Base-by-base conservation (phyloP, 2,113 vertebrate genomes). In the Chaetops frenatus region DNA sequence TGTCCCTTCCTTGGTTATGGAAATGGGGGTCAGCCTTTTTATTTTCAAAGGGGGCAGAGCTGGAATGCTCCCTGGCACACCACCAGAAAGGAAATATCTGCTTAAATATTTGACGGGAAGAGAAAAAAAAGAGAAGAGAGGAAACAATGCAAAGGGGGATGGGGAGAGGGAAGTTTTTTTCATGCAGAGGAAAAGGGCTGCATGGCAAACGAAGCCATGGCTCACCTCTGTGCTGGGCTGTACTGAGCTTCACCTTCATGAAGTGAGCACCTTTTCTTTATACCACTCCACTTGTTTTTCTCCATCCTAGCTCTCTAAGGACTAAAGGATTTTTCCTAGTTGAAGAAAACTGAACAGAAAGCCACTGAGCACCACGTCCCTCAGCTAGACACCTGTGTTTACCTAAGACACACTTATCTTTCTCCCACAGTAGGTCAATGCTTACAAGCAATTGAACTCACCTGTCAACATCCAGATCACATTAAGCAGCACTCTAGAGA, bases 71-170 rank as follows among this genome's bases (percentile, higher is more conserved):
- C 79, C 91, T 96, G 95, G 96, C 94, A 93, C 82, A 81, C 38
- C 51, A 95, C 88, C 93, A 96, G 72, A 95, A 90, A 96, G 94
- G 95, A 96, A 97, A 96, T 86, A 67, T 93, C 94, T 94, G 88
- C 85, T 96, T 73, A 95, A 93, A 95, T 96, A 96, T 97, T 93
- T 96, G 94, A 91, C n/a, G 0, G 92, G 88, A 97, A 96, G 60
- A 91, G 70, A 40, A 50, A 86, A 93, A 38, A 94, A 57, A 76
- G 17, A 81, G 50, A 76, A 33, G 69, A 81, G 51, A 66, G 87
- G 76, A 94, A 96, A 93, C 82, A 95, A 81, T 73, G 84, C 22
- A 60, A 85, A 91, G 33, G 47, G 70, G 66, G 71, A n/a, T 76
- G 65, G 89, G 89, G 78, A 84, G 60, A 72, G 50, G 47, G 71